A percentile compares a stretch with the other conserved stretches of the same genome.
phyloP scores from a whole-genome alignment of 2,888 invertebrate species.

The Hymenopus coronatus region DNA sequence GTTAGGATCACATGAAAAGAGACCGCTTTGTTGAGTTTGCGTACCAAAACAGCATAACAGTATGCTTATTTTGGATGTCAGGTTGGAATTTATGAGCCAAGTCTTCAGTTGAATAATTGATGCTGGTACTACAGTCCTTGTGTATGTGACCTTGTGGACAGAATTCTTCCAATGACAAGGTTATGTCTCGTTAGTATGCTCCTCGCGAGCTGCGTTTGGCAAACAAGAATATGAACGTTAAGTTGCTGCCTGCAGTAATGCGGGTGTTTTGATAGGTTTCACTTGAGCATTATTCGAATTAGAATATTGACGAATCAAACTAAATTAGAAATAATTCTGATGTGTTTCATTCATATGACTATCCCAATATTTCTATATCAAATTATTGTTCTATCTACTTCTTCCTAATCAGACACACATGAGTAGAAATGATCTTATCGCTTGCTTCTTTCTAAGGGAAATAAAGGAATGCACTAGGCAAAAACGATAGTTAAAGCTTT shows the following conservation, averaged over 20 bases:
- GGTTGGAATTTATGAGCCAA: background rate
- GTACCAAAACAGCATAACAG: background rate
- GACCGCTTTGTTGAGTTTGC: background rate
- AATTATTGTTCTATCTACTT: too few relatives aligned
- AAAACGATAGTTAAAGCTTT: too few relatives aligned
- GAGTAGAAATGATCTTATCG: too few relatives aligned
- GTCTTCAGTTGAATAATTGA: background rate
- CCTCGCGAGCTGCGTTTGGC: background rate
- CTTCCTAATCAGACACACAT: too few relatives aligned
- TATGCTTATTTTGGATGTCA: background rate
- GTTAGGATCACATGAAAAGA: background rate
- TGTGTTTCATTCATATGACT: too few relatives aligned
- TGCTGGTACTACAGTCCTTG: background rate
- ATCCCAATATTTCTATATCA: too few relatives aligned
- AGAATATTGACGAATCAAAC: too few relatives aligned
- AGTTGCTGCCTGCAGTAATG: background rate
- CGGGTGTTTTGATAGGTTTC: background rate
- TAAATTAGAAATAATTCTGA: too few relatives aligned
- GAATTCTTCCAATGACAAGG: background rate
- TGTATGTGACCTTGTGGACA: background rate
- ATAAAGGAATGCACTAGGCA: too few relatives aligned
- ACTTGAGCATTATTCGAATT: too few relatives aligned
- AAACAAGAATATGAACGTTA: background rate
- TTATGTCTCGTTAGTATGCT: background rate
- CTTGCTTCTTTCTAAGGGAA: too few relatives aligned